phyloP scores from a whole-genome alignment of 2,888 invertebrate genomes.

The Cataglyphis rosenhaueri region DNA sequence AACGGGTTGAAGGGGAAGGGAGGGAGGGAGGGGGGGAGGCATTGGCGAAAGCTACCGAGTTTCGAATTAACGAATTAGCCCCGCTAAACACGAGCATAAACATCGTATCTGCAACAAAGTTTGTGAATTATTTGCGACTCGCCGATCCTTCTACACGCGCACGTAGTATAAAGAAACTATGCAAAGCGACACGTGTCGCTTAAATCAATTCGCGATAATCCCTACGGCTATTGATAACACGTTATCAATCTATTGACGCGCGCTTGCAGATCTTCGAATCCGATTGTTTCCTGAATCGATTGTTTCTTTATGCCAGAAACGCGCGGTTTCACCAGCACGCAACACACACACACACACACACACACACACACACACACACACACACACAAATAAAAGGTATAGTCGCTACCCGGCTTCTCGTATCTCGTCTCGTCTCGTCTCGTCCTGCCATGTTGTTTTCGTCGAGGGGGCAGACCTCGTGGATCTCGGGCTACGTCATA shows the following conservation, averaged over 20 bases:
- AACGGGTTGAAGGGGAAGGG: not conserved
- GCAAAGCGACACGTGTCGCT: not conserved
- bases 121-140: constrained; percentile 16
- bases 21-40: too few species aligned
- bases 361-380: not conserved
- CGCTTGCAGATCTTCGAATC: constrained; percentile 4
- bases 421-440: constrained; percentile 42
- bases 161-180: too few species aligned
- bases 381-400: not conserved
- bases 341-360: not conserved
- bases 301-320: constrained; percentile 4
- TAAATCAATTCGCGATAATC: constrained; percentile 18
- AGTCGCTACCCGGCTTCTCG: not conserved
- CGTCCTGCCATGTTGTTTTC: constrained; percentile 59
- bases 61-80: constrained; percentile 6
- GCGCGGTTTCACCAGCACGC: constrained; percentile 5
- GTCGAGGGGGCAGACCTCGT: constrained; percentile 61
- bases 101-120: not conserved
- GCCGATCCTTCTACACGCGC: not conserved
- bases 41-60: constrained; percentile 1
- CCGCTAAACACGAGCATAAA: not conserved
- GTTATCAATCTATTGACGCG: constrained; percentile 14
- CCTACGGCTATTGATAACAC: not conserved
- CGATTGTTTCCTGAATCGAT: constrained; percentile 12
- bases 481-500: constrained; percentile 58